Percentiles rank a stretch among this genome's conserved stretches.
phyloP scores from a whole-genome alignment of 2,113 vertebrate genomes.

The Lagenorhynchus albirostris region DNA sequence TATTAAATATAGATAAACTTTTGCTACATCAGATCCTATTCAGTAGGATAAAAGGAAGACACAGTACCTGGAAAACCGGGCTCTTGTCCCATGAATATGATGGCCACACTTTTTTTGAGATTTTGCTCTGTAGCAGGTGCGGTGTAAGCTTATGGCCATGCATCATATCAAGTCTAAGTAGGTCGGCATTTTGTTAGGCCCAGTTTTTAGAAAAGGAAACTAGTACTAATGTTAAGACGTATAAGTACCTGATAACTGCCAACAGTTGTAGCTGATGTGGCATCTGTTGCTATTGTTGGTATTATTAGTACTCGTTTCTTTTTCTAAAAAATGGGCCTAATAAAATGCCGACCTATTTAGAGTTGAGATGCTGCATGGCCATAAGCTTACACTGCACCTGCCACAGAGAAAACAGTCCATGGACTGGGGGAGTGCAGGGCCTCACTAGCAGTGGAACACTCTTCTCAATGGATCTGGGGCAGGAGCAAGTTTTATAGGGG shows the following conservation, averaged over 20 bases:
- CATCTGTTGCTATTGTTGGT: background rate
- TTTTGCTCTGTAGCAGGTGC: background rate
- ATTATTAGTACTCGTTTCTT: background rate
- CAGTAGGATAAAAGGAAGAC: background rate
- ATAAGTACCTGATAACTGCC: background rate
- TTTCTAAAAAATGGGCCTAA: background rate
- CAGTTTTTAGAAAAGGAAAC: background rate
- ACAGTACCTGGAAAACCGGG: background rate
- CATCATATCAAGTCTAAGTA: background rate
- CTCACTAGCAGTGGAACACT: background rate
- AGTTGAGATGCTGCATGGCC: background rate
- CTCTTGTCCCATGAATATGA: background rate
- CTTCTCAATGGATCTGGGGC: background rate
- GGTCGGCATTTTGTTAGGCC: background rate
- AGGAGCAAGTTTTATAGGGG: fast-evolving
- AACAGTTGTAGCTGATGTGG: background rate
- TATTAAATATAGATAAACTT: background rate
- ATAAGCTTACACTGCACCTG: fast-evolving
- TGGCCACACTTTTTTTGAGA: background rate
- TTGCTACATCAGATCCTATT: background rate
- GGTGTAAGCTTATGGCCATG: background rate
- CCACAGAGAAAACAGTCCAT: background rate
- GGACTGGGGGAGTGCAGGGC: background rate
- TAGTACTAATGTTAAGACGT: background rate
- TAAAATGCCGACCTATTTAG: background rate